Evolutionary conservation across 2,888 invertebrate species (phyloP), one percentile per base, ranked within the genome.

Genomic region (Syrphus vitripennis): DNA sequence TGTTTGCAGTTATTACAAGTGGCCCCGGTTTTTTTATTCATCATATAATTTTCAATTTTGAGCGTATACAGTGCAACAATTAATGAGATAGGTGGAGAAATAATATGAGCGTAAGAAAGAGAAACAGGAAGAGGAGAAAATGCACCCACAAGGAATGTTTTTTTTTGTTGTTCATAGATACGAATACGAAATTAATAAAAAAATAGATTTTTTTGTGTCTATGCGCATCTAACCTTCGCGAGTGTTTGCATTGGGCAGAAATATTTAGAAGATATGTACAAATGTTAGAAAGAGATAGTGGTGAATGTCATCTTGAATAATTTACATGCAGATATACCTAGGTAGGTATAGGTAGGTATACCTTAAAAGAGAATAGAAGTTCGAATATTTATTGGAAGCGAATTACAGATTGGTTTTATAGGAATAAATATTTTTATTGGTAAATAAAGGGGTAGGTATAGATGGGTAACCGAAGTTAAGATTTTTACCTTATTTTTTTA

Each of bases 1-100:
- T 74, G 83, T 78, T 77, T 78, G 82, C 86, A 86, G 86, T 86
- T 86, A 77, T 78, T 86, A 86, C 86, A 86, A 86, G 86, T 86
- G 82, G 74, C 70, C 77, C 82, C 72, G 70, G 82, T 69, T 74
- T 67, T 75, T 76, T 48, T 70, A 24, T 79, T 70, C 48, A 10
- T 72, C 24, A 55, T 40, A 40, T 53, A 37, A 59, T 37, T 10
- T 31, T 74, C 29, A 42, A 34, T 83, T 77, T 77, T 81, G 55
- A 77, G 72, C 71, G 61, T 76, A 34, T 34, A 10, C 34, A 59
- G 59, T 59, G 81, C 77, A 84, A 82, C 81, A 81, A 81, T 77
- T 86, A 65, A 50, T 77, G 16, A 55, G 50, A 71, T 29, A 72
- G 69, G 37, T 69, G 26, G 55, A 55, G 24, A 45, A 31, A 48